phyloP scores from a whole-genome alignment of 2,113 vertebrate species.

The Dromaius novaehollandiae region DNA sequence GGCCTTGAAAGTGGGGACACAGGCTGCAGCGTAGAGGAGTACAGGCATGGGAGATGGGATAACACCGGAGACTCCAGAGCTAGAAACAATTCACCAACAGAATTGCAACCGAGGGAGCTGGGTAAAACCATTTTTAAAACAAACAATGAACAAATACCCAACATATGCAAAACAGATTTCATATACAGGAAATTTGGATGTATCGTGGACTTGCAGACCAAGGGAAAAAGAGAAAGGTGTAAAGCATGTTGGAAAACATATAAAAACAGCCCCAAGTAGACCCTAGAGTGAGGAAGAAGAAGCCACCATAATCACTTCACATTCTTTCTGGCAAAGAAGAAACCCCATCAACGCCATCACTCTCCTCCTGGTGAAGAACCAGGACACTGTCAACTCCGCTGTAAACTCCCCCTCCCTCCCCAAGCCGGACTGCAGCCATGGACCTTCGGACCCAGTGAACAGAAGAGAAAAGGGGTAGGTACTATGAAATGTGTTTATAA shows the following conservation, averaged over 20 bases:
- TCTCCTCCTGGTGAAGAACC: neutral
- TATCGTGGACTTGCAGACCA: neutral
- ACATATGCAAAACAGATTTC: neutral
- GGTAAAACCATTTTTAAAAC: neutral
- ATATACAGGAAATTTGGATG: neutral
- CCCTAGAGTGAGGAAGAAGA: neutral
- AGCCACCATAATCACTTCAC: neutral
- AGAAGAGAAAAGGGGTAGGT: neutral
- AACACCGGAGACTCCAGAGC: neutral
- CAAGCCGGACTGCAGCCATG: neutral
- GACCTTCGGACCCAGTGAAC: neutral
- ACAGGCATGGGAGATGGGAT: fast-evolving
- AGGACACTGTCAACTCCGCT: neutral
- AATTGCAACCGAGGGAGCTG: neutral
- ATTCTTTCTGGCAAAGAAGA: neutral
- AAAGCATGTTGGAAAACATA: neutral
- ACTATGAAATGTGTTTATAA: neutral
- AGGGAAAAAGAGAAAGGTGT: neutral
- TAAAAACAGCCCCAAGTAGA: neutral
- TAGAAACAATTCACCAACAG: neutral
- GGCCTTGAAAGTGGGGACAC: neutral
- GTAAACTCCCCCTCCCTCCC: neutral
- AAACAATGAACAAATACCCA: neutral
- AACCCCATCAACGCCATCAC: neutral
- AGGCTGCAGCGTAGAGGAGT: fast-evolving